phyloP scores from a whole-genome alignment of 2,113 vertebrate genomes.

The Asarcornis scutulata region DNA sequence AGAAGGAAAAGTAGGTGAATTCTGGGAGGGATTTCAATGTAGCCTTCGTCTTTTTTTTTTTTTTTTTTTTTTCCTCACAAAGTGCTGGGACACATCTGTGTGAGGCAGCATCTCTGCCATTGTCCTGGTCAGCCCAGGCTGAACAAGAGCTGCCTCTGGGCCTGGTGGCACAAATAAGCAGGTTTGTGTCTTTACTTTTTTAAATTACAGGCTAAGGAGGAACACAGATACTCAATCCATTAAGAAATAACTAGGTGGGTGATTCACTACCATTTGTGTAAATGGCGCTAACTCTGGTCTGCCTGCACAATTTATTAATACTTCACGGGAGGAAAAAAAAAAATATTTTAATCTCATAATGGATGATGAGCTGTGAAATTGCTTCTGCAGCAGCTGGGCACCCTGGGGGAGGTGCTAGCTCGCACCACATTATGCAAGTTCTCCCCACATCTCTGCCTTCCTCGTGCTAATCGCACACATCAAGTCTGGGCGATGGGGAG shows the following conservation, averaged over 20 bases:
- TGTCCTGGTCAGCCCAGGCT: background rate
- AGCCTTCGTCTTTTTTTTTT: background rate
- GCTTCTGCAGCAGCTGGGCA: constrained; percentile 66
- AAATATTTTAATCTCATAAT: constrained; percentile 71
- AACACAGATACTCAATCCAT: constrained; percentile 62
- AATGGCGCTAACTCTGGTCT: constrained; percentile 57
- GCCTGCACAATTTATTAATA: constrained; percentile 72
- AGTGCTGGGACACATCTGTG: background rate
- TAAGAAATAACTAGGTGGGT: constrained; percentile 70
- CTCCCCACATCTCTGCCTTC: constrained; percentile 52
- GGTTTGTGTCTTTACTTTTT: constrained; percentile 56
- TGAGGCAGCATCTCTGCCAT: constrained; percentile 12
- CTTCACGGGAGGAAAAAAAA: constrained; percentile 64
- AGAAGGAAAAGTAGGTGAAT: constrained; percentile 36
- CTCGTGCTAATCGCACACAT: constrained; percentile 55
- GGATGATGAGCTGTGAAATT: constrained; percentile 75
- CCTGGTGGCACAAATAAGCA: constrained; percentile 48
- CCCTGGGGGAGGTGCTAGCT: constrained; percentile 73
- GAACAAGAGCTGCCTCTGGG: background rate
- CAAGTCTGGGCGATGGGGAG: background rate
- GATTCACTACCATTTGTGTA: constrained; percentile 69
- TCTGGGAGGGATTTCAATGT: background rate
- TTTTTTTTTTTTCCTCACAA: background rate
- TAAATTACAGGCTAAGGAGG: constrained; percentile 53
- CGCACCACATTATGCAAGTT: constrained; percentile 65